Base-by-base conservation (phyloP, 2,113 vertebrate genomes). In the Aegotheles bennettii region DNA sequence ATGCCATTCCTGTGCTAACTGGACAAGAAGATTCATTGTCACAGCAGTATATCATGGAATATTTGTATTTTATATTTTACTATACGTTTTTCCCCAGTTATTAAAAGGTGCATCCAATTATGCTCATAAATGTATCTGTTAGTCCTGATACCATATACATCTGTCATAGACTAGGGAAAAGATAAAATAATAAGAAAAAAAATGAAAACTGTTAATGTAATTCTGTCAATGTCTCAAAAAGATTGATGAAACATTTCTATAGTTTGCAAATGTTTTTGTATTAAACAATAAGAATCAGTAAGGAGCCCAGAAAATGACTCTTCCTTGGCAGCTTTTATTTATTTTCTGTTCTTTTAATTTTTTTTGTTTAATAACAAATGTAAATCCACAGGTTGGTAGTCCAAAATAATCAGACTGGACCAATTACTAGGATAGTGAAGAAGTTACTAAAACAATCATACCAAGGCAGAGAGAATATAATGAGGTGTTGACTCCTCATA, bases 1-100 rank as follows among this genome's bases (percentile, higher is more conserved):
- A 93, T 81, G 43, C 57, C 56, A 89, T 96, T 97, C 84, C 81
- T 92, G 92, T 95, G 88, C 57, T 88, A 92, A 97, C 87, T 83
- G 53, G 64, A 91, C 77, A 79, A 80, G 70, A 93, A 86, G 47
- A 86, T 20, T 91, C 47, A 65, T 94, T 96, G 71, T 91, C 90
- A 87, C 74, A 91, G 75, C 57, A 79, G 59, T 68, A 20, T 64
- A 90, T 79, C 20, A 78, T 68, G 40, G 48, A 86, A 80, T 69
- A 84, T 50, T 94, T 74, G 25, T 57, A 47, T 82, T 84, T 59
- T 81, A 33, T 79, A 79, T 94, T 94, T 93, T 71, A 36, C 16
- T 48, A 29, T 81, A 35, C 47, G 14, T 57, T 89, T 80, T 84
- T 50, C 28, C 64, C 23, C 19, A 84, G 74, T 81, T 88, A 74